These are phyloP conservation scores for Caenorhabditis briggsae DNA, from an alignment of 1,140 invertebrate genomes.

Conservation along the genomic window DNA sequence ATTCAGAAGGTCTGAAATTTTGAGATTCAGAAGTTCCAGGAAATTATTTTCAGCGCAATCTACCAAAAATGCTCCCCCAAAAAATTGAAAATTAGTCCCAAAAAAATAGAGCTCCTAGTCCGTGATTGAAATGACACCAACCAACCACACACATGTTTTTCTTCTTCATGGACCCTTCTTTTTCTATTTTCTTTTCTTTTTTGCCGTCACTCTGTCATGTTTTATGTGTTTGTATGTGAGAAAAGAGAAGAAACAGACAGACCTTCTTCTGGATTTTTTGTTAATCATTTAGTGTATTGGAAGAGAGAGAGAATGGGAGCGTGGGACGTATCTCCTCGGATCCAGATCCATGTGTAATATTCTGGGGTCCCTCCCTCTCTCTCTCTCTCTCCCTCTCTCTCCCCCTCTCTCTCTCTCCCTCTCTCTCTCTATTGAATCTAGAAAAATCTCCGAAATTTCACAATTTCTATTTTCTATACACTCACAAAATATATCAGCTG, in stretches of 20 bases:
- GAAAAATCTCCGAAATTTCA: conserved; percentile 46
- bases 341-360: background rate
- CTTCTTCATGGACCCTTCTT: background rate
- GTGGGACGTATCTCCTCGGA: conserved; percentile 7
- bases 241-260: background rate
- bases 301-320: conserved; percentile 14
- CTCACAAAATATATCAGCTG: background rate
- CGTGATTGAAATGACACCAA: background rate
- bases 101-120: too few species aligned
- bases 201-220: background rate
- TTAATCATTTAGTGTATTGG: conserved; percentile 56
- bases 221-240: conserved; percentile 50
- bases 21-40: too few species aligned
- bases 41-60: too few species aligned
- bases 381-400: background rate
- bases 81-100: too few species aligned
- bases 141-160: conserved; percentile 22
- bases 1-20: too few species aligned
- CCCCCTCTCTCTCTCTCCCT: background rate
- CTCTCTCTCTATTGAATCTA: background rate
- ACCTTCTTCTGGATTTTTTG: conserved; percentile 12
- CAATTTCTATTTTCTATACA: background rate
- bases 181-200: background rate
- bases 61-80: too few species aligned
- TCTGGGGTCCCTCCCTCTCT: background rate